Conservation (phyloP, 2,888 invertebrate species). For the Ennomos fuscantarius region DNA sequence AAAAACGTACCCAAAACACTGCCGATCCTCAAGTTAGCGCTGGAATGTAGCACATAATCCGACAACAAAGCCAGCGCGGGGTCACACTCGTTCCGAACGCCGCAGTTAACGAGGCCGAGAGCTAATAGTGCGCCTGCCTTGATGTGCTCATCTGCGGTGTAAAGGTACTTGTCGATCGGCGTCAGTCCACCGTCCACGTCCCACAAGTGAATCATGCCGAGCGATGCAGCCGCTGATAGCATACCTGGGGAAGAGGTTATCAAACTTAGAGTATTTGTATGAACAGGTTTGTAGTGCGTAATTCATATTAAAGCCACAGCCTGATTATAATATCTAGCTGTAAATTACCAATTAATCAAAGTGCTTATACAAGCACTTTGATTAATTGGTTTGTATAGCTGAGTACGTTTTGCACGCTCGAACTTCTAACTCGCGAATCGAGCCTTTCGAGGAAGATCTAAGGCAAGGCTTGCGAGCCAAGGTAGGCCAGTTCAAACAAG, state of each 20-base stretch:
- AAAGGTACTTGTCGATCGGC: constrained; percentile 98
- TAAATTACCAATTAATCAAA: too few species aligned
- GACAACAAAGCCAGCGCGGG: constrained; percentile 97
- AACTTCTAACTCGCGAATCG: too few species aligned
- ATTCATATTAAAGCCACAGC: too few species aligned
- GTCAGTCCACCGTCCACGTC: constrained; percentile 99
- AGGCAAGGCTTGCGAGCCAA: too few species aligned
- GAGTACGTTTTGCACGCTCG: too few species aligned
- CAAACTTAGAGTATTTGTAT: too few species aligned
- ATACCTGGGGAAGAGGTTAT: constrained; percentile 84
- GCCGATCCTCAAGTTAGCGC: constrained; percentile 93
- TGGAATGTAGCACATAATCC: constrained; percentile 96
- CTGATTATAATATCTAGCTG: too few species aligned
- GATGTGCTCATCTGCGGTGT: constrained; percentile 97
- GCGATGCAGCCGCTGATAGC: constrained; percentile 98
- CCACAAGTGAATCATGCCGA: constrained; percentile 98
- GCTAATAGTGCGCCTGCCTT: constrained; percentile 98
- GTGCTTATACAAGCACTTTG: too few species aligned
- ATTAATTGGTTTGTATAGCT: too few species aligned
- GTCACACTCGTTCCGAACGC: constrained; percentile 98
- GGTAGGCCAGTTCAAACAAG: too few species aligned
- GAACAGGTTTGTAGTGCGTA: too few species aligned
- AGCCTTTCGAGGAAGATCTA: too few species aligned
- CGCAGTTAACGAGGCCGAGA: constrained; percentile 98
- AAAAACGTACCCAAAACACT: constrained; percentile 87